Evolutionary conservation across 2,797 vertebrate genomes (phyloP).

Genomic region (Synanceia verrucosa): DNA sequence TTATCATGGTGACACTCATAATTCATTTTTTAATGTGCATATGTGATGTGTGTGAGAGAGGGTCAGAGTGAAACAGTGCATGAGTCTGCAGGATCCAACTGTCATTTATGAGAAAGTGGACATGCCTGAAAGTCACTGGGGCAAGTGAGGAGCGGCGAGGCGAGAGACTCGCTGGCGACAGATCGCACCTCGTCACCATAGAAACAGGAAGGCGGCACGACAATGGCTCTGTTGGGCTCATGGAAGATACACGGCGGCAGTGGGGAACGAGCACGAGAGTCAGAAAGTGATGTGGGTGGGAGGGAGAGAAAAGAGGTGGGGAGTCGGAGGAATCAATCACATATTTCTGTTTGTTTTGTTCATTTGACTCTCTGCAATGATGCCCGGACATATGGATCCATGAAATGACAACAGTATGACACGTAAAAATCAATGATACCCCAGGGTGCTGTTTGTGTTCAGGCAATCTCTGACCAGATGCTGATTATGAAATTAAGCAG

Average conservation of each 20-base stretch:
- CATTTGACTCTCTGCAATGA: slow-evolving; percentile 20
- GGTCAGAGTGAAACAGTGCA: neutral
- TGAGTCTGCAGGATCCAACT: slow-evolving; percentile 11
- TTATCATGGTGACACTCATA: neutral
- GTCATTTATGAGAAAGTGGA: slow-evolving; percentile 64
- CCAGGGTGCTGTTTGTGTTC: slow-evolving; percentile 29
- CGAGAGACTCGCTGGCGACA: slow-evolving; percentile 73
- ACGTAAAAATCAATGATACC: slow-evolving; percentile 23
- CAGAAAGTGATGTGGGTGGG: slow-evolving; percentile 38
- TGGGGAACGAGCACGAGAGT: slow-evolving; percentile 46
- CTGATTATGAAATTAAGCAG: slow-evolving; percentile 16
- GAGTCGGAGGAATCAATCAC: slow-evolving; percentile 52
- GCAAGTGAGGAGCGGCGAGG: slow-evolving; percentile 59
- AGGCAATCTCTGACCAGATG: slow-evolving; percentile 27
- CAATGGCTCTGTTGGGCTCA: slow-evolving; percentile 73
- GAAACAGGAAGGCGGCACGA: slow-evolving; percentile 84
- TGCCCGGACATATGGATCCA: slow-evolving; percentile 37
- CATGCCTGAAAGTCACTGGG: slow-evolving; percentile 75
- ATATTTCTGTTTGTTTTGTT: slow-evolving; percentile 67
- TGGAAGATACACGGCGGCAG: slow-evolving; percentile 53
- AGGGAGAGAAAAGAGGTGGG: slow-evolving; percentile 14
- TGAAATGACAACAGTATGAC: slow-evolving; percentile 45
- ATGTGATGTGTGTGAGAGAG: neutral
- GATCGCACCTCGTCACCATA: slow-evolving; percentile 85
- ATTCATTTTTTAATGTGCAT: neutral